Evolutionary conservation across 1,140 invertebrate genomes (phyloP), one percentile per base, ranked within the genome.

Genomic region (Belonocnema kinseyi): DNA sequence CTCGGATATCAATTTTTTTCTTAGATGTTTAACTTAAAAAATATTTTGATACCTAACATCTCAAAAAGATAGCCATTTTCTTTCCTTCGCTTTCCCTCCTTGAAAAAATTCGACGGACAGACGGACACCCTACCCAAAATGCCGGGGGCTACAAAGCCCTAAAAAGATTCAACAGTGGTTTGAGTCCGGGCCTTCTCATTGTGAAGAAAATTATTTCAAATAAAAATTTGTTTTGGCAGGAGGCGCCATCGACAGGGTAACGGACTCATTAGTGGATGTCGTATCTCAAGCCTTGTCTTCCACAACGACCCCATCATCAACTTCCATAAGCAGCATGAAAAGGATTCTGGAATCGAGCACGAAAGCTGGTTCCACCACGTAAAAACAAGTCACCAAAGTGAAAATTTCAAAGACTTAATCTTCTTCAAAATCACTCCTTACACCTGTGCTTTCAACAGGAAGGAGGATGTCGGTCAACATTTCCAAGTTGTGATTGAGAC

Each of bases 191-290:
- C 2, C 26, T 5, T 33, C 2, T 33, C 4, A 33, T 5, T 33
- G 3, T 33, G 3, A 33, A 5, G 4, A 5, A 33, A 33, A 33
- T 3, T 33, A 33, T 33, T 33, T 33, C 0, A 33, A 33, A 33
- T 33, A 33, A 3, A 33, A 33, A 33, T 56, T 33, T 61, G 7
- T 21, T 16, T 61, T 61, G 40, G 33, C 58, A n/a, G 53, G 70
- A 6, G 75, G 58, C 1, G 79, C 79, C 12, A 87, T 88, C 53
- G 82, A 83, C 6, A 85, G 77, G 51, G 77, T 87, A 52, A 84
- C 86, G 8, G 78, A 82, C 5, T 84, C 61, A 21, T 76, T 88
- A 3, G 77, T 80, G 3, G 78, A 86, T 3, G 81, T 56, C 2
- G 74, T 86, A 13, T 82, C 82, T 16, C 83, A 80, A 50, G 78